A percentile compares a stretch with the other conserved stretches of the same genome.
These are phyloP conservation scores for Hyles euphorbiae DNA, from an alignment of 1,140 invertebrate species.

Conservation along the genomic window DNA sequence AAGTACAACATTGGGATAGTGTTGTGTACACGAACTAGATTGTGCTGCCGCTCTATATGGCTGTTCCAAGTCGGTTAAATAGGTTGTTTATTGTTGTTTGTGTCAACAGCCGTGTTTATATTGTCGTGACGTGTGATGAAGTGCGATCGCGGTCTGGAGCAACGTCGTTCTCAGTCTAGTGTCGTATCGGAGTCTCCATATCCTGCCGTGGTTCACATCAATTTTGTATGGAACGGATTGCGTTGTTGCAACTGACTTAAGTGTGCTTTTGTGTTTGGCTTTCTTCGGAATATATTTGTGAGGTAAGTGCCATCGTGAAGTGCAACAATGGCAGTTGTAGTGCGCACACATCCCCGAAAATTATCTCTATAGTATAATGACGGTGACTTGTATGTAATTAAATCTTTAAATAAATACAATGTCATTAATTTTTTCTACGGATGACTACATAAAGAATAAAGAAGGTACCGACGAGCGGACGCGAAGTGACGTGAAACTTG, in stretches of 20 bases:
- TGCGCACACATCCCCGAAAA: no score
- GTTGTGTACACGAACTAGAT: not conserved
- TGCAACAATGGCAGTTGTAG: no score
- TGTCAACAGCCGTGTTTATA: not conserved
- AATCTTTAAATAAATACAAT: slow-evolving; percentile 10
- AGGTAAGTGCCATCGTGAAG: no score
- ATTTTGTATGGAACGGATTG: slow-evolving; percentile 39
- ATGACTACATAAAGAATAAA: slow-evolving; percentile 11
- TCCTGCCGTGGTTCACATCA: slow-evolving; percentile 32
- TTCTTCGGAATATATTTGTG: slow-evolving; percentile 8
- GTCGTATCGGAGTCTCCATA: slow-evolving; percentile 32
- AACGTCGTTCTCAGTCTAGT: slow-evolving; percentile 30
- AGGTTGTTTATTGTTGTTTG: not conserved
- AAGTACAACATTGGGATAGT: slow-evolving; percentile 5
- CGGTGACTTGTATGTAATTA: no score
- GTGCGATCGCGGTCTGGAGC: slow-evolving; percentile 19
- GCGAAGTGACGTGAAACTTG: slow-evolving; percentile 32
- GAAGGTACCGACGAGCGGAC: slow-evolving; percentile 32
- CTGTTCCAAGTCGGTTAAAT: not conserved
- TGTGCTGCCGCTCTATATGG: not conserved
- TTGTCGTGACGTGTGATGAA: not conserved
- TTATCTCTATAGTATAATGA: no score
- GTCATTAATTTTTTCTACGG: slow-evolving; percentile 1
- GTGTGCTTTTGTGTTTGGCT: slow-evolving; percentile 13
- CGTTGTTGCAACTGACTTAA: slow-evolving; percentile 20